Evolutionary conservation across 2,113 vertebrate species (phyloP).

Genomic region (Piaya cayana): DNA sequence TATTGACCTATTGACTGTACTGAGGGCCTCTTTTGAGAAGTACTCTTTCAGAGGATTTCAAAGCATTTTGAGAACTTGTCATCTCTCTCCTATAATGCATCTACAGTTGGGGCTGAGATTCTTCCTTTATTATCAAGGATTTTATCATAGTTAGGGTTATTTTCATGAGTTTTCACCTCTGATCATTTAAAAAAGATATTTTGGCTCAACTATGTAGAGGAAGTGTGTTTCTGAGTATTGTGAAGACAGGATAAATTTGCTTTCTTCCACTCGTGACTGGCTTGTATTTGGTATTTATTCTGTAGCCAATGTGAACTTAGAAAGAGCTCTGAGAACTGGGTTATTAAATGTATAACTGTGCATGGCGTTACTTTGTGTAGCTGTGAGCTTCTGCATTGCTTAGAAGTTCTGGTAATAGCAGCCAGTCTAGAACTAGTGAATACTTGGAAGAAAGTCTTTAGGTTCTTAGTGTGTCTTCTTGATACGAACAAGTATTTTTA

Average conservation of each 20-base stretch:
- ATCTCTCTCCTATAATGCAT: background rate
- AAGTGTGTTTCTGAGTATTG: background rate
- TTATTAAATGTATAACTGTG: background rate
- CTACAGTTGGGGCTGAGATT: background rate
- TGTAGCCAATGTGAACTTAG: background rate
- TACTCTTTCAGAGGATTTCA: background rate
- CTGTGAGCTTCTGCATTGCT: background rate
- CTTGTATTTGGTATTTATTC: background rate
- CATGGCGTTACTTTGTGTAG: background rate
- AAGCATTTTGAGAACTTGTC: background rate
- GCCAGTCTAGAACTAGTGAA: background rate
- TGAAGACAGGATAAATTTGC: background rate
- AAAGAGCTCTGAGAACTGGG: background rate
- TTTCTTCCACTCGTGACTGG: background rate
- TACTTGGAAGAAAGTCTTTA: background rate
- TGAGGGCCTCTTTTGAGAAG: background rate
- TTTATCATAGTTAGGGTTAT: background rate
- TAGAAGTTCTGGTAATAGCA: background rate
- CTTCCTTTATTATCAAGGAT: background rate
- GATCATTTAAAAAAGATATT: background rate
- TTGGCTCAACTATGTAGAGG: background rate
- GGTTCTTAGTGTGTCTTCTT: background rate
- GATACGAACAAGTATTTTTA: background rate
- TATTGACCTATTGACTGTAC: background rate
- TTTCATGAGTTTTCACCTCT: background rate